Percentiles rank a stretch among this genome's conserved stretches.
These are phyloP conservation scores for Pseudorasbora parva DNA, from an alignment of 2,113 vertebrate genomes.

Conservation along the genomic window DNA sequence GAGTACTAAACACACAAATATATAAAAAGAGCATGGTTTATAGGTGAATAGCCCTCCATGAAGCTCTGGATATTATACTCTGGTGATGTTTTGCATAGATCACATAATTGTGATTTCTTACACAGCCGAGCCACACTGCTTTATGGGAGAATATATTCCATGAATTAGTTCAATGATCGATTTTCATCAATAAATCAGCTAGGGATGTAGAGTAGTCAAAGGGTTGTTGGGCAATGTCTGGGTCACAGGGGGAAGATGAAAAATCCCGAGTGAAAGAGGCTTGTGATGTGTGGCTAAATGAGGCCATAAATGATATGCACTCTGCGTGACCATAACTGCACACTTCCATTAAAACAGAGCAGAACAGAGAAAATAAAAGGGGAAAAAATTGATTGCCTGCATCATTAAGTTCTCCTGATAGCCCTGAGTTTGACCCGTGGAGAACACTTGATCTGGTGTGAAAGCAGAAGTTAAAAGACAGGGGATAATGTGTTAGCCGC, in stretches of 20 bases:
- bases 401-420: slow-evolving; percentile 62
- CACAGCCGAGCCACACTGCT: slow-evolving; percentile 41
- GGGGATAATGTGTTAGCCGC: background rate
- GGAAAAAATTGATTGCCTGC: slow-evolving; percentile 61
- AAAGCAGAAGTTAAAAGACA: slow-evolving; percentile 7
- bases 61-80: background rate
- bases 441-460: background rate
- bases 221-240: slow-evolving; percentile 42
- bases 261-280: background rate
- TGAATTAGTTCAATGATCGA: slow-evolving; percentile 59
- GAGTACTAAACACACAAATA: slow-evolving; percentile 18
- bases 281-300: slow-evolving; percentile 33
- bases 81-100: slow-evolving; percentile 28
- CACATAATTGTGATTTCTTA: slow-evolving; percentile 15
- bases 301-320: slow-evolving; percentile 49
- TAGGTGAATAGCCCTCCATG: background rate
- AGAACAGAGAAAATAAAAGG: slow-evolving; percentile 58
- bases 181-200: slow-evolving; percentile 64
- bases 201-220: slow-evolving; percentile 30
- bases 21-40: background rate
- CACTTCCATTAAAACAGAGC: slow-evolving; percentile 59
- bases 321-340: slow-evolving; percentile 44
- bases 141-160: slow-evolving; percentile 63
- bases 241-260: slow-evolving; percentile 28
- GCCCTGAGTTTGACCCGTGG: slow-evolving; percentile 22